A percentile compares a stretch with the other conserved stretches of the same genome.
Conservation (phyloP, 2,113 vertebrate species). For the Salvator merianae region DNA sequence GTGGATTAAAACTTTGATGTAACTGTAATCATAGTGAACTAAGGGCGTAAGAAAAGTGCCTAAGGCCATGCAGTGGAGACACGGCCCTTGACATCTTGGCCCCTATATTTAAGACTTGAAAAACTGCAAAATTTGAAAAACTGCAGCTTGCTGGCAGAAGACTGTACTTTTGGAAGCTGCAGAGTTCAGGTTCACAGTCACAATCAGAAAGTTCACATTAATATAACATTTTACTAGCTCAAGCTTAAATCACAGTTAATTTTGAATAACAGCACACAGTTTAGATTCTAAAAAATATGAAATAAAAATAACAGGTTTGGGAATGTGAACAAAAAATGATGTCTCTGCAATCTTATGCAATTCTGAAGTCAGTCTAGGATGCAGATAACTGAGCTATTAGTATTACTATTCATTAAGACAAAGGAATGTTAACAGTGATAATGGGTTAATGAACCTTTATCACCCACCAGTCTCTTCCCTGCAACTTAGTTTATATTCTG, state of each 20-base stretch:
- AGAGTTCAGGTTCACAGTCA: background rate
- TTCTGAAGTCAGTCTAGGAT: background rate
- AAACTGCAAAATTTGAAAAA: too few relatives aligned
- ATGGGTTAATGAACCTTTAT: constrained; percentile 11
- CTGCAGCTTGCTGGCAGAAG: too few relatives aligned
- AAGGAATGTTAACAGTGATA: background rate
- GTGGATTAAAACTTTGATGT: too few relatives aligned
- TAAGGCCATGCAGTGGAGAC: too few relatives aligned
- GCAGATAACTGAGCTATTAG: constrained; percentile 6
- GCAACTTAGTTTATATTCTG: constrained; percentile 18
- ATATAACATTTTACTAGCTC: background rate
- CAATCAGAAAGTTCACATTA: background rate
- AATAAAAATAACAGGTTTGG: background rate
- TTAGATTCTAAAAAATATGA: background rate
- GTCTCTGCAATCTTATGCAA: background rate
- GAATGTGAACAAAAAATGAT: background rate
- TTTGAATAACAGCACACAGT: background rate
- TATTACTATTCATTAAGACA: background rate
- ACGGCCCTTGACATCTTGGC: background rate
- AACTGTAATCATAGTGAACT: too few relatives aligned
- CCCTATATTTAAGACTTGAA: too few relatives aligned
- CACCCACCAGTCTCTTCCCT: constrained; percentile 7
- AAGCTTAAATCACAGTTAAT: background rate
- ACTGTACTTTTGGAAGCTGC: background rate
- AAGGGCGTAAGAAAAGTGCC: too few relatives aligned